Conservation (phyloP, 2,797 vertebrate genomes). For the Calcarius lapponicus region DNA sequence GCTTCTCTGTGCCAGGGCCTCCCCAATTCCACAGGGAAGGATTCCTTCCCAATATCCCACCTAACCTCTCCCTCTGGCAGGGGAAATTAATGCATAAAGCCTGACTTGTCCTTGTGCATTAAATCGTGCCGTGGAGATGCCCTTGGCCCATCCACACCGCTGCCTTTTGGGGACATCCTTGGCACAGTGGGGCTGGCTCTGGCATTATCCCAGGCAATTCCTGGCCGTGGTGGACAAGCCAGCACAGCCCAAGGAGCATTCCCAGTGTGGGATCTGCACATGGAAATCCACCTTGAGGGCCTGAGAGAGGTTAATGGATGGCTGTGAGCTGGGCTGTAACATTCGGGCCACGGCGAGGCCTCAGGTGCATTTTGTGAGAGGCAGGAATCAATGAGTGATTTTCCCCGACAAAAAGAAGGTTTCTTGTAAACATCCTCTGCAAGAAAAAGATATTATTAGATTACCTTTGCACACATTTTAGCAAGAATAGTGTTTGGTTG, state of each 20-base stretch:
- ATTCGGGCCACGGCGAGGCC: background rate
- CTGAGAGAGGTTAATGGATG: constrained; percentile 4
- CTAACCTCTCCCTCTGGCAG: background rate
- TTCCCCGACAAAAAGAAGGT: background rate
- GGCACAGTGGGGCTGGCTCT: background rate
- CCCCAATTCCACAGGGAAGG: rapidly evolving
- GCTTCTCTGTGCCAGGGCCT: background rate
- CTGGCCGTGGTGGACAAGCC: background rate
- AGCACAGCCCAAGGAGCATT: background rate
- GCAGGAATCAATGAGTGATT: background rate
- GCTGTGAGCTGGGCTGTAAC: background rate
- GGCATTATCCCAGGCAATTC: background rate
- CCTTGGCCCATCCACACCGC: rapidly evolving
- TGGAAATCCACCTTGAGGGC: background rate
- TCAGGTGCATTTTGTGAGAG: background rate
- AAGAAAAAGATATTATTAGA: background rate
- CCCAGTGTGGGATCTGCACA: rapidly evolving
- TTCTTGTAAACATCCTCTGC: background rate
- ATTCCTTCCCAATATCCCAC: background rate
- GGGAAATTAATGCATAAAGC: background rate
- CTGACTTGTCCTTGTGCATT: background rate
- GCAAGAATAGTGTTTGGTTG: background rate
- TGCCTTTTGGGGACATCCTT: background rate
- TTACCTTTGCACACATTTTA: background rate
- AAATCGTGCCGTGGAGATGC: rapidly evolving